These are phyloP conservation scores for Dicyrtomina minuta DNA, from an alignment of 2,888 invertebrate genomes.

Conservation along the genomic window DNA sequence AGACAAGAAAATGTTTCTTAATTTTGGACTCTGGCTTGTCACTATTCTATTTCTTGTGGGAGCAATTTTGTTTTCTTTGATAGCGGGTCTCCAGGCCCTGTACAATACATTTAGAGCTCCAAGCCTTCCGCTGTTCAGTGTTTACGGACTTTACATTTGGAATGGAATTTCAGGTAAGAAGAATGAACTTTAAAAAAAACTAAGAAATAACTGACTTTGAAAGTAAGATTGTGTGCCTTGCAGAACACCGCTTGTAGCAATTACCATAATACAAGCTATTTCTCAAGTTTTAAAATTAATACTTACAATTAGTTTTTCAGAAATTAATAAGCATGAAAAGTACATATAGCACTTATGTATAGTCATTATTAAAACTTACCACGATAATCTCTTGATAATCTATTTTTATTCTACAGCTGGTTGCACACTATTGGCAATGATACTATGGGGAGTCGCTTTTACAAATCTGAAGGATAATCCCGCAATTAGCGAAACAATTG, in stretches of 20 bases:
- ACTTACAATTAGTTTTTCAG: too few relatives aligned
- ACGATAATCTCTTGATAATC: too few relatives aligned
- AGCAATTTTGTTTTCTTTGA: constrained; percentile 37
- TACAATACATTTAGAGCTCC: constrained; percentile 49
- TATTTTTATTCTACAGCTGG: too few relatives aligned
- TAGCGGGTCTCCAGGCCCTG: constrained; percentile 38
- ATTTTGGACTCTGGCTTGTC: constrained; percentile 39
- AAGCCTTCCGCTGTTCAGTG: constrained; percentile 44
- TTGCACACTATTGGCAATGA: neutral
- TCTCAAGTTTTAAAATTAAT: too few relatives aligned
- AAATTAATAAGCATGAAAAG: too few relatives aligned
- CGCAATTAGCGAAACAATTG: constrained; percentile 42
- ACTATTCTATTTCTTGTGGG: constrained; percentile 38
- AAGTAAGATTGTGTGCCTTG: too few relatives aligned
- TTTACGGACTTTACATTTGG: constrained; percentile 48
- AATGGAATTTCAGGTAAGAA: constrained; percentile 48
- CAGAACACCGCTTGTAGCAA: too few relatives aligned
- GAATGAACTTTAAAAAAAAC: neutral
- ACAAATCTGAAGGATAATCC: constrained; percentile 38
- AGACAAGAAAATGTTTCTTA: constrained; percentile 33
- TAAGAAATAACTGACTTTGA: too few relatives aligned
- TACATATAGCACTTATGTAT: too few relatives aligned
- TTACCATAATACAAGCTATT: too few relatives aligned
- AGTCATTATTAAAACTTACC: too few relatives aligned
- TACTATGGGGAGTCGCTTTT: constrained; percentile 34